Conservation (phyloP, 2,888 invertebrate genomes). For the Dusona sp. region DNA sequence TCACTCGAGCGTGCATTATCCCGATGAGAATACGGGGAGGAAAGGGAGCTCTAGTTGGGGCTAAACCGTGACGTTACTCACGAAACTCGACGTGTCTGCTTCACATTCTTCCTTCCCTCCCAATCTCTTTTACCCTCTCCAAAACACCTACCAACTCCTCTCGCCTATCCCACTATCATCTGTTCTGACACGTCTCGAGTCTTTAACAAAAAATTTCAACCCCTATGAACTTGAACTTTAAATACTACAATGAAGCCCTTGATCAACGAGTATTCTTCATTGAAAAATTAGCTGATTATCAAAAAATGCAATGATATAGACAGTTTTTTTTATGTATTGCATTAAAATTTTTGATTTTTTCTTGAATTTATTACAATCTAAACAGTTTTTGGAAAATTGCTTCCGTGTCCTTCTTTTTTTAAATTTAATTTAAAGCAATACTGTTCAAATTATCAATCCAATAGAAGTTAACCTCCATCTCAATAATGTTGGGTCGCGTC, state of each 20-base stretch:
- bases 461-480: not conserved
- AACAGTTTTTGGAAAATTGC: not conserved
- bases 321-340: no score
- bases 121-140: not conserved
- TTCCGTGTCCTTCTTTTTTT: not conserved
- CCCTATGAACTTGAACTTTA: not conserved
- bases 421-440: not conserved
- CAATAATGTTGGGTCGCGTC: not conserved
- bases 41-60: constrained; percentile 27
- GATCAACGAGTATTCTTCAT: not conserved
- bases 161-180: constrained; percentile 24
- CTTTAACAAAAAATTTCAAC: constrained; percentile 14
- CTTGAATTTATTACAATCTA: no score
- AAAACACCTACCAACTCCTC: constrained; percentile 10
- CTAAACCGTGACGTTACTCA: constrained; percentile 66
- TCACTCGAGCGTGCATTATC: constrained; percentile 82
- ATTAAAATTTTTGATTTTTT: not conserved
- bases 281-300: not conserved
- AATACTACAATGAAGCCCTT: not conserved
- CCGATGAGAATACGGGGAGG: constrained; percentile 78
- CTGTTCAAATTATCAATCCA: not conserved
- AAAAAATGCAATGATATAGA: no score
- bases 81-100: constrained; percentile 62
- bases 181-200: constrained; percentile 32
- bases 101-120: constrained; percentile 49